These are phyloP conservation scores for Idaea biselata DNA, from an alignment of 2,888 invertebrate genomes.

Conservation along the genomic window DNA sequence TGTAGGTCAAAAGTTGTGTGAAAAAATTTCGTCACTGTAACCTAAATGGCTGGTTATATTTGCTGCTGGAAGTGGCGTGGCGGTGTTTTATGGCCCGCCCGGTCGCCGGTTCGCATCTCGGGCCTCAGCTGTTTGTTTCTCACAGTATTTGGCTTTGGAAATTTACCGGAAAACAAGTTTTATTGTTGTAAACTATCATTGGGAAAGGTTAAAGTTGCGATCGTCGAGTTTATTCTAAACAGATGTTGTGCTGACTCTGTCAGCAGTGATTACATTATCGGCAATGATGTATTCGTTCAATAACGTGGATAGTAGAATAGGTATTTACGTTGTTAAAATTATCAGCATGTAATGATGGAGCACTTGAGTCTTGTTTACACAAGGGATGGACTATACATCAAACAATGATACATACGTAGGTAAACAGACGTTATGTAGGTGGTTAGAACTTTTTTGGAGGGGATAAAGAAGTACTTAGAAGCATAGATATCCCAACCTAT, in stretches of 20 bases:
- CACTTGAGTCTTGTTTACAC: background rate
- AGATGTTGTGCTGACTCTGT: constrained; percentile 41
- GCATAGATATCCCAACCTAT: too few species aligned
- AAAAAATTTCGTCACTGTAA: constrained; percentile 47
- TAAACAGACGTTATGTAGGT: background rate
- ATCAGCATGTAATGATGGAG: background rate
- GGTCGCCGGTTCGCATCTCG: constrained; percentile 39
- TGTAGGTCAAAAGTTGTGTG: constrained; percentile 35
- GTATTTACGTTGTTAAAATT: background rate
- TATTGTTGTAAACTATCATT: background rate
- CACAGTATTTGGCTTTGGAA: constrained; percentile 12
- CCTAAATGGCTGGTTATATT: constrained; percentile 27
- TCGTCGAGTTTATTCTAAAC: constrained; percentile 24
- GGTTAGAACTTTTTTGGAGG: too few species aligned
- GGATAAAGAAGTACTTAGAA: too few species aligned
- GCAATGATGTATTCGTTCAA: constrained; percentile 29
- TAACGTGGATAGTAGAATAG: background rate
- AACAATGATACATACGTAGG: background rate
- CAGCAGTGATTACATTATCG: constrained; percentile 22
- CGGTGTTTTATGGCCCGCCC: constrained; percentile 41
- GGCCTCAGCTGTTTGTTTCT: constrained; percentile 44
- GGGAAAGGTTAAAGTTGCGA: background rate
- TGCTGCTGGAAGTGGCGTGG: constrained; percentile 62
- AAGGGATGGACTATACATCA: background rate
- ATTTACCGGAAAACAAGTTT: background rate